A percentile compares a stretch with the other conserved stretches of the same genome.
phyloP scores from a whole-genome alignment of 2,113 vertebrate genomes.

The Probosciger aterrimus region DNA sequence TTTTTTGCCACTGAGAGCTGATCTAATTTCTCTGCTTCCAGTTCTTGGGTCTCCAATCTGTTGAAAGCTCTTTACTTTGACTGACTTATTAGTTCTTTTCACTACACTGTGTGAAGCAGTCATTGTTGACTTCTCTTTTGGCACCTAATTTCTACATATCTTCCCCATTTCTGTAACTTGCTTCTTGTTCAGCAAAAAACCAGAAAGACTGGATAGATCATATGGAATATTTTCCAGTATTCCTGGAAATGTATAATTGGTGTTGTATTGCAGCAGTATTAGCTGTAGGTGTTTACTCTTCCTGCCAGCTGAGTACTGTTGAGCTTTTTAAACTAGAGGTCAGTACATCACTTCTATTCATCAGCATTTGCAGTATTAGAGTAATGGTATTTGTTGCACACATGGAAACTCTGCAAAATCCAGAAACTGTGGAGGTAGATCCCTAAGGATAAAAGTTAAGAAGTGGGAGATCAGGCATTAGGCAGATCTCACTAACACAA shows the following conservation, averaged over 20 bases:
- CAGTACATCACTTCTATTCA: not conserved
- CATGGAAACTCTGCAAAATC: not conserved
- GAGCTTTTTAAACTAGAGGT: not conserved
- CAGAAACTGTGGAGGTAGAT: not conserved
- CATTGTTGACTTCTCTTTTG: not conserved
- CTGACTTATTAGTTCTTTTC: not conserved
- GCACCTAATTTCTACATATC: not conserved
- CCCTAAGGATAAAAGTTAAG: not conserved
- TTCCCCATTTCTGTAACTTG: not conserved
- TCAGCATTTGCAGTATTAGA: not conserved
- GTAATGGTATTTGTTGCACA: not conserved
- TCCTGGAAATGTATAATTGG: not conserved
- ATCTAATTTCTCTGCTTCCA: not conserved
- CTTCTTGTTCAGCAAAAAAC: not conserved
- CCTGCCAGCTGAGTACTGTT: not conserved
- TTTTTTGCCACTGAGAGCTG: not conserved
- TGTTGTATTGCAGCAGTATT: not conserved
- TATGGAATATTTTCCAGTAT: not conserved
- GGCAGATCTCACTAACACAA: not conserved
- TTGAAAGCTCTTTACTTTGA: not conserved
- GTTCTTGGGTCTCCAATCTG: conserved; percentile 14
- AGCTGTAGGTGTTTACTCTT: not conserved
- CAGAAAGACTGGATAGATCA: not conserved
- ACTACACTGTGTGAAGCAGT: not conserved
- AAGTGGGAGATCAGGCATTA: not conserved